Base-by-base conservation (phyloP, 1,140 invertebrate species). In the Diabrotica virgifera region DNA sequence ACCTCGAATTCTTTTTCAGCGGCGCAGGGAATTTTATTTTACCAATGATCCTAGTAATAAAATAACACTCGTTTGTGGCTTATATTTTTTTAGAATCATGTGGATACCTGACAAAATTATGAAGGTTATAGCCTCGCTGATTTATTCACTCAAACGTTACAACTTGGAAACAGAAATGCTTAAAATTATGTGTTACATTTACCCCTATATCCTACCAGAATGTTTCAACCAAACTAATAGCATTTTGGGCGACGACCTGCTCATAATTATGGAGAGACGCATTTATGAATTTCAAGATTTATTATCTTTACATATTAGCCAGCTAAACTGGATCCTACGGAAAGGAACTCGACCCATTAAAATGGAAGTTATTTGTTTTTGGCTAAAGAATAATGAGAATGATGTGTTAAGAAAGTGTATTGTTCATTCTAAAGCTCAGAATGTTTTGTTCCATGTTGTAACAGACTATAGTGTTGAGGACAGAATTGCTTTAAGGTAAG, bases 171-270 rank as follows among this genome's bases (percentile, higher is more conserved):
- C 12, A 7, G 10, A n/a, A 1, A 5, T 52, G 6, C 24, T 60
- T 7, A 60, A 60, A 35, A 51, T 11, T 11, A 52, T 60, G 5
- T 60, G 59, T 35, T 2, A 35, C 46, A 36, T 60, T 60, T 60
- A 60, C 8, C 14, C 59, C 6, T 11, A n/a, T 13, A 7, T 60
- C 10, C 4, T 51, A 5, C 12, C n/a, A 8, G 59, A 60, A 6
- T 52, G 14, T 11, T 7, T 24, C 1, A 24, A 8, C 12, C 35
- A 60, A 10, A 51, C 10, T 5, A 24, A 6, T 46, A 9, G n/a
- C 35, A 12, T 60, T 35, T 38, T 60, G 8, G 59, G 59, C n/a
- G 46, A 60, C 40, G 46, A 51, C n/a, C 13, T 60, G 0, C 35
- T 60, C 10, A 60, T 60, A 52, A 51, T 60, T n/a, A 11, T 60